A percentile compares a stretch with the other conserved stretches of the same genome.
These are phyloP conservation scores for Rissa tridactyla DNA, from an alignment of 2,113 vertebrate genomes.

Conservation along the genomic window DNA sequence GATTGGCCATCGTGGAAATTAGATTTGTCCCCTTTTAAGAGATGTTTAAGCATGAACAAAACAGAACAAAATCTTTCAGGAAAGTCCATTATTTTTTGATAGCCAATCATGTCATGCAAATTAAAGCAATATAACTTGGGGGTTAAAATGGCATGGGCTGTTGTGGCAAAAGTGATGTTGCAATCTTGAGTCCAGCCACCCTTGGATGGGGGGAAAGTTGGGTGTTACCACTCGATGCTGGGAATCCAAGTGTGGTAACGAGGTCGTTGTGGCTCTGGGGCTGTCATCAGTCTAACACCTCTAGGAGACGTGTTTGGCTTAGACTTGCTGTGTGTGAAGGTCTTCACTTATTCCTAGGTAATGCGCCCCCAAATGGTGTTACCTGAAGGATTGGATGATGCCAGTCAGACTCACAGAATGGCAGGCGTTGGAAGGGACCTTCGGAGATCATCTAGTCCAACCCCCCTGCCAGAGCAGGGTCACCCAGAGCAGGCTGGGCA, in stretches of 20 bases:
- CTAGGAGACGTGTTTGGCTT: neutral
- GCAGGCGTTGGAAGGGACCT: neutral
- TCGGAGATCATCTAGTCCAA: neutral
- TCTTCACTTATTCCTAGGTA: neutral
- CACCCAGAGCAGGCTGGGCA: neutral
- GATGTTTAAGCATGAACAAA: neutral
- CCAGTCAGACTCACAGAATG: neutral
- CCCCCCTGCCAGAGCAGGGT: neutral
- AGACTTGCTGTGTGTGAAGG: neutral
- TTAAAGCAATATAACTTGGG: neutral
- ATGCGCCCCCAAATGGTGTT: too few relatives aligned
- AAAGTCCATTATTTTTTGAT: neutral
- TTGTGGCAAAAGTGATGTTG: neutral
- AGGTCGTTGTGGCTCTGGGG: neutral
- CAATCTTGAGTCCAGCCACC: accelerated
- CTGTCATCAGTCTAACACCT: neutral
- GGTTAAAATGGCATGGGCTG: neutral
- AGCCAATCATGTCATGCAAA: neutral
- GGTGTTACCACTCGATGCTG: neutral
- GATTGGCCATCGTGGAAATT: neutral
- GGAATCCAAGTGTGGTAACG: neutral
- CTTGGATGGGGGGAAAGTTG: neutral
- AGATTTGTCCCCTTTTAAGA: neutral
- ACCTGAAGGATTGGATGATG: neutral
- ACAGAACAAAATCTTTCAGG: neutral